These are phyloP conservation scores for Drosophila arawakana DNA, from an alignment of 1,140 invertebrate genomes.

Conservation along the genomic window DNA sequence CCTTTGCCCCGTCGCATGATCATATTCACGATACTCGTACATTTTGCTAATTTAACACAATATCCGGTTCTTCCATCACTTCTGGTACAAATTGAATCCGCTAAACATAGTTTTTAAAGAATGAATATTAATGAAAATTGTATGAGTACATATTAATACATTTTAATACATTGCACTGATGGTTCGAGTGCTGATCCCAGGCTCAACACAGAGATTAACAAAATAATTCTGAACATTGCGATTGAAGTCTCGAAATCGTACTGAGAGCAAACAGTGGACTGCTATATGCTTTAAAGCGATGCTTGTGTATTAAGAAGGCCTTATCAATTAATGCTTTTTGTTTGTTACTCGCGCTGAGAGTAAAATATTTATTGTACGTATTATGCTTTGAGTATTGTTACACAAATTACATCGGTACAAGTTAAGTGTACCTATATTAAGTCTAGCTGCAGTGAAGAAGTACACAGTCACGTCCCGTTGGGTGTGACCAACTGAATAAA, in stretches of 20 bases:
- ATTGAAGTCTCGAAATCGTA: neutral
- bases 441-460: too few relatives aligned
- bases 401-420: too few relatives aligned
- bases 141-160: too few relatives aligned
- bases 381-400: too few relatives aligned
- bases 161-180: neutral
- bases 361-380: too few relatives aligned
- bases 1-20: neutral
- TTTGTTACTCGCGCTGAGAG: too few relatives aligned
- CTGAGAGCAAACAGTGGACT: neutral
- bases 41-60: neutral
- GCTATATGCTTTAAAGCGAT: too few relatives aligned
- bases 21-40: neutral
- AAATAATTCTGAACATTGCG: slow-evolving; percentile 1
- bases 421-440: too few relatives aligned
- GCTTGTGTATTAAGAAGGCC: too few relatives aligned
- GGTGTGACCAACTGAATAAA: too few relatives aligned
- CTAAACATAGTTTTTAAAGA: neutral
- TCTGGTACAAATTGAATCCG: neutral
- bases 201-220: neutral
- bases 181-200: neutral
- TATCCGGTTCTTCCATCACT: neutral
- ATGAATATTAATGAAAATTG: neutral
- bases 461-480: too few relatives aligned
- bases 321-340: too few relatives aligned